Percentiles rank a stretch among this genome's conserved stretches.
Evolutionary conservation across 2,888 invertebrate species (phyloP).

Genomic region (Prosopocoilus inquinatus): DNA sequence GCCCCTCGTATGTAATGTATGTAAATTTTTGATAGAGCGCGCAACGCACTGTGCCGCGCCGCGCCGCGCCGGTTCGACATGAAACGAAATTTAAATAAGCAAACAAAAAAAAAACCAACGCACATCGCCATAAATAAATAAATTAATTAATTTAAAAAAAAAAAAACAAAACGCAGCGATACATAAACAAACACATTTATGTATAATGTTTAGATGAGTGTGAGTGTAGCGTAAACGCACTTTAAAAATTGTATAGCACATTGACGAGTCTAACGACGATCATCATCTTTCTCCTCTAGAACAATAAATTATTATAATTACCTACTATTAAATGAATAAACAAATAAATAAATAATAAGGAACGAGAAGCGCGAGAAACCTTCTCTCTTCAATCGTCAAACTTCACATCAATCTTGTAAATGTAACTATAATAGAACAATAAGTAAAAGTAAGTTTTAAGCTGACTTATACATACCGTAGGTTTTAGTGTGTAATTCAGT

Average conservation of each 20-base stretch:
- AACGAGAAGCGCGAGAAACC: constrained; percentile 6
- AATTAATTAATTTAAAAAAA: constrained; percentile 16
- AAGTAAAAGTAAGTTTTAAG: constrained; percentile 28
- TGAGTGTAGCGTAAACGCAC: constrained; percentile 16
- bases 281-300: constrained; percentile 13
- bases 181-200: constrained; percentile 30
- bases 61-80: no score
- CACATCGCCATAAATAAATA: constrained; percentile 41
- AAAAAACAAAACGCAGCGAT: constrained; percentile 42
- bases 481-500: constrained; percentile 24
- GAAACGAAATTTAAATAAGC: background rate
- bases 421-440: constrained; percentile 41
- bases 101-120: constrained; percentile 31
- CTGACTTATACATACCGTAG: constrained; percentile 22
- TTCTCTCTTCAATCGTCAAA: constrained; percentile 8
- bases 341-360: no score
- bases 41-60: no score
- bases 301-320: constrained; percentile 17
- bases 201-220: constrained; percentile 17
- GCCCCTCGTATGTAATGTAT: no score
- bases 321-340: background rate
- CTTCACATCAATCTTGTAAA: constrained; percentile 28
- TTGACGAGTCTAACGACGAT: constrained; percentile 9
- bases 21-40: no score
- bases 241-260: constrained; percentile 22